Percentiles rank a stretch among this genome's conserved stretches.
These are phyloP conservation scores for Palythoa grandis DNA, from an alignment of 92 coral and sea anemone genomes.

Conservation along the genomic window DNA sequence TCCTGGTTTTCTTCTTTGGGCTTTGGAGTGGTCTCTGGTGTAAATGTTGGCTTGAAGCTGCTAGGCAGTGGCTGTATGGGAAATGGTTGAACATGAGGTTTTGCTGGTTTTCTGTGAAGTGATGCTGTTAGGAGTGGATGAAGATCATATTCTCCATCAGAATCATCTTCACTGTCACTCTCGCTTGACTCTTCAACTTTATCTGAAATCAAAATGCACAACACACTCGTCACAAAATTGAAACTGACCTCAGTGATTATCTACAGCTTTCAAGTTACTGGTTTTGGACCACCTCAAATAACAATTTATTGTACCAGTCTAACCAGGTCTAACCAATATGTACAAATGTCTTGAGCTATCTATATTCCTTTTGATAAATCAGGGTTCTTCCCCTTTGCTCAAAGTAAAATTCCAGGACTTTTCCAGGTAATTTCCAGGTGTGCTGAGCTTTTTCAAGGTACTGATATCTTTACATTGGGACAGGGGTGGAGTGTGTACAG, in stretches of 20 bases:
- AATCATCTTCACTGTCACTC: conserved; percentile 78
- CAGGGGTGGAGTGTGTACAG: too few species aligned
- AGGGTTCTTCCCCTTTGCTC: too few species aligned
- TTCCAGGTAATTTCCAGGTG: too few species aligned
- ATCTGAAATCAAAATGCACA: not conserved
- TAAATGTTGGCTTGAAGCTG: conserved; percentile 61
- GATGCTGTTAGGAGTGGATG: conserved; percentile 96
- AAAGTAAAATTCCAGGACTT: too few species aligned
- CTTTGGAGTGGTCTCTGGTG: conserved; percentile 42
- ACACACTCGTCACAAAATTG: not conserved
- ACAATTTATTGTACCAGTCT: too few species aligned
- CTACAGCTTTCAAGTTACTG: too few species aligned
- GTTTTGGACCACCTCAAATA: too few species aligned
- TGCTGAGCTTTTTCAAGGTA: too few species aligned
- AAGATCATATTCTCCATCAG: conserved; percentile 93
- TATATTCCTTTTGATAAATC: too few species aligned
- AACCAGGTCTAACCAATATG: too few species aligned
- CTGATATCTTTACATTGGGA: too few species aligned
- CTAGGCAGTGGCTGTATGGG: conserved; percentile 62
- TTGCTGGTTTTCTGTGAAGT: conserved; percentile 66
- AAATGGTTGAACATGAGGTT: conserved; percentile 59
- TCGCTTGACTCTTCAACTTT: conserved; percentile 49
- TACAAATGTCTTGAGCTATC: too few species aligned
- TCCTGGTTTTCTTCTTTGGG: not conserved
- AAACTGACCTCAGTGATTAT: not conserved